A percentile compares a stretch with the other conserved stretches of the same genome.
These are phyloP conservation scores for Hemiprocne comata DNA, from an alignment of 2,113 vertebrate species.

Conservation along the genomic window DNA sequence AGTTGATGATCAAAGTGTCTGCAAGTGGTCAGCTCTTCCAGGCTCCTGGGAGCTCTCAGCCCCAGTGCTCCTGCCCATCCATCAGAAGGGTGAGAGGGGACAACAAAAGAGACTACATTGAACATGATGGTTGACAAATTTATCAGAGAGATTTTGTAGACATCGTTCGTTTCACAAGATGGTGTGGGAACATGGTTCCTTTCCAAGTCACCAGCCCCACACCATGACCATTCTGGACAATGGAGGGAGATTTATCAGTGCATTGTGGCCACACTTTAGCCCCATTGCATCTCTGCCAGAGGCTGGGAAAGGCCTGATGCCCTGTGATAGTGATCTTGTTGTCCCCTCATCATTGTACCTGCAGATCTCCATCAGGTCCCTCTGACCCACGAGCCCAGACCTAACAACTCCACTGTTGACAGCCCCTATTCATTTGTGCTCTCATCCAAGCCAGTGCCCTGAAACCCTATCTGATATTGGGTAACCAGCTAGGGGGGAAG, in stretches of 20 bases:
- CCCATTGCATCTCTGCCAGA: background rate
- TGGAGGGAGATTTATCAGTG: background rate
- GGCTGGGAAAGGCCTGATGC: background rate
- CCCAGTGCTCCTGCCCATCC: background rate
- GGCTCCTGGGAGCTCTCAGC: background rate
- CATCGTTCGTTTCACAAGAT: background rate
- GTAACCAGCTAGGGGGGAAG: background rate
- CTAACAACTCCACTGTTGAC: background rate
- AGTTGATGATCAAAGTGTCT: background rate
- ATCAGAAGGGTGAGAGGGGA: background rate
- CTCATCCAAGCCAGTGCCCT: background rate
- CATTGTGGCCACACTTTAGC: background rate
- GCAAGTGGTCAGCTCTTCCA: background rate
- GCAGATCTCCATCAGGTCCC: conserved; percentile 9
- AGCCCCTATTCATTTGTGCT: background rate
- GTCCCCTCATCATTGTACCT: background rate
- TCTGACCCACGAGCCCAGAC: background rate
- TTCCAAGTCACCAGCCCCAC: background rate
- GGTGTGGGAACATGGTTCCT: background rate
- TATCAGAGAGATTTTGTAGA: background rate
- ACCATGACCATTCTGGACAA: background rate
- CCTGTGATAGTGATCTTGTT: background rate
- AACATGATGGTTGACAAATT: background rate
- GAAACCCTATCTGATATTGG: background rate
- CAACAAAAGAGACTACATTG: background rate